phyloP scores from a whole-genome alignment of 2,888 invertebrate species.

The Cryptocephalus moraei region DNA sequence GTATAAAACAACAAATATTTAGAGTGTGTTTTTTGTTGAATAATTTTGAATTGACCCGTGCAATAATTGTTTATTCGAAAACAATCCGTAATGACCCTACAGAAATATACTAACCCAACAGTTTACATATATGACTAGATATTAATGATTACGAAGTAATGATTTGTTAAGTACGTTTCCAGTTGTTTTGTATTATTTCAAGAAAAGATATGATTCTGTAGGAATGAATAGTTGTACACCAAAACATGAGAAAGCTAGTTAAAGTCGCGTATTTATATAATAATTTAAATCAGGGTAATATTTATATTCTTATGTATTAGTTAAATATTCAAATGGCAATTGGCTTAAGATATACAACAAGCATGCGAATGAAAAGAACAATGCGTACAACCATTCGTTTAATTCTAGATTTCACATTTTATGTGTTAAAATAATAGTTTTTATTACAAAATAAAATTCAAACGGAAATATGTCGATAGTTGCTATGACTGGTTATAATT shows the following conservation, averaged over 20 bases:
- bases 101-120: too few relatives aligned
- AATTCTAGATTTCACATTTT: not conserved
- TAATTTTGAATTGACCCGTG: too few relatives aligned
- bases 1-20: too few relatives aligned
- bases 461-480: too few relatives aligned
- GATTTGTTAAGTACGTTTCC: not conserved
- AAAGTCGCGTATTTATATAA: conserved; percentile 27
- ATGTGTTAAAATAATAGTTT: too few relatives aligned
- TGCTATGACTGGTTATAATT: too few relatives aligned
- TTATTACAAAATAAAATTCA: too few relatives aligned
- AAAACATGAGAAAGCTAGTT: conserved; percentile 1
- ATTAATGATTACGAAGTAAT: not conserved
- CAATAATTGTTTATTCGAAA: too few relatives aligned
- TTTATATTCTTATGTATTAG: conserved; percentile 25
- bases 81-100: too few relatives aligned
- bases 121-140: too few relatives aligned
- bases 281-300: conserved; percentile 36
- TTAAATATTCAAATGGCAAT: conserved; percentile 10
- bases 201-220: conserved; percentile 6
- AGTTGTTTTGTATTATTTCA: not conserved
- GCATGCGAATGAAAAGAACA: not conserved
- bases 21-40: too few relatives aligned
- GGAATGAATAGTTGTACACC: conserved; percentile 14
- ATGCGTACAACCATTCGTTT: conserved; percentile 10
- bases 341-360: too few relatives aligned